Evolutionary conservation across 2,113 vertebrate genomes (phyloP).

Genomic region (Oriolus oriolus): DNA sequence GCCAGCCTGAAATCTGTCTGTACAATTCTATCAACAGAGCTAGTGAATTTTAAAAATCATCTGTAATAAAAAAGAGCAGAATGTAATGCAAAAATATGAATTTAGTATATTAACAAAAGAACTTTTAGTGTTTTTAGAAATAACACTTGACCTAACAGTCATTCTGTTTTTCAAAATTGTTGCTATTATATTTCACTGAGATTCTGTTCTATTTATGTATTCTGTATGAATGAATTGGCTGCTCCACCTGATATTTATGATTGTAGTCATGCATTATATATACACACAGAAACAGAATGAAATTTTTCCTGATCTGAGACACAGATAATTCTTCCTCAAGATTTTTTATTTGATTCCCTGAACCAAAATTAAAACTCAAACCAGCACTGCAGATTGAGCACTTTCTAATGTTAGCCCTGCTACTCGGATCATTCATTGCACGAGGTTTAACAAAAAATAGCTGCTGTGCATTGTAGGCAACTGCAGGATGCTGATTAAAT

Average conservation of each 20-base stretch:
- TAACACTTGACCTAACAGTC: not conserved
- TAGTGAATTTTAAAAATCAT: not conserved
- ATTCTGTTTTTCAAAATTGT: not conserved
- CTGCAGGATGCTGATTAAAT: not conserved
- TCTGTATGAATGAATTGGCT: not conserved
- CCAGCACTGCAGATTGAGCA: not conserved
- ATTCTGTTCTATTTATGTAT: not conserved
- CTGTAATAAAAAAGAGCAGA: not conserved
- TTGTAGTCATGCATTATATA: not conserved
- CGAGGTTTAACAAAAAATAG: not conserved
- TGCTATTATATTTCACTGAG: not conserved
- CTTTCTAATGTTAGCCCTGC: not conserved
- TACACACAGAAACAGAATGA: not conserved
- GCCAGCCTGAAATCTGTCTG: not conserved
- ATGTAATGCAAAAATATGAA: not conserved
- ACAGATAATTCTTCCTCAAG: not conserved
- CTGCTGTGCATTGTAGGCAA: not conserved
- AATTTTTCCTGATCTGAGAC: not conserved
- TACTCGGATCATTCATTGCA: not conserved
- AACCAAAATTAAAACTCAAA: constrained; percentile 24
- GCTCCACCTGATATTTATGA: constrained; percentile 18
- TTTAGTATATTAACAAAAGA: not conserved
- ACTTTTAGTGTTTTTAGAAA: not conserved
- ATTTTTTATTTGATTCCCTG: constrained; percentile 11
- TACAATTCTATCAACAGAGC: not conserved